phyloP scores from a whole-genome alignment of 2,113 vertebrate species.

The Microtus richardsoni region DNA sequence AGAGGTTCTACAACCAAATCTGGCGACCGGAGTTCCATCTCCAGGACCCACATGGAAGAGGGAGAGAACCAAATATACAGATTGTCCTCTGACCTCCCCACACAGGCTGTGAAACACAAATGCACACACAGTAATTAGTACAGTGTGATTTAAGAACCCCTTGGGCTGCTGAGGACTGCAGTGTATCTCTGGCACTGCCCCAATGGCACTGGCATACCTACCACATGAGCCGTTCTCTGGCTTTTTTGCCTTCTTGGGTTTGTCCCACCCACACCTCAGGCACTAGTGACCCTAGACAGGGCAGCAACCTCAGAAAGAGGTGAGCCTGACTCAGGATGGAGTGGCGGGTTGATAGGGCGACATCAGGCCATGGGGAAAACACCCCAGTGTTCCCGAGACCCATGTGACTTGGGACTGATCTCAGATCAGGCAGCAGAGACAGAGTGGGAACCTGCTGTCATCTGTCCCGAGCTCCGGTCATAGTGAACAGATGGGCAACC shows the following conservation, averaged over 20 bases:
- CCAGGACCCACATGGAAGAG: neutral
- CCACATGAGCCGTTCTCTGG: neutral
- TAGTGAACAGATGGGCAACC: constrained; percentile 57
- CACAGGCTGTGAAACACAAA: neutral
- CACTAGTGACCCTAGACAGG: neutral
- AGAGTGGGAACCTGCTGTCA: neutral
- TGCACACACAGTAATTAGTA: neutral
- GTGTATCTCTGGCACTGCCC: neutral
- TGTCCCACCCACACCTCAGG: neutral
- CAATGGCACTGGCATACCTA: neutral
- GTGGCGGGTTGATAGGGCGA: neutral
- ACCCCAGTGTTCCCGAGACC: neutral
- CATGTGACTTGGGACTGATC: neutral
- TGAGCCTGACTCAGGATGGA: neutral
- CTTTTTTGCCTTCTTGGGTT: neutral
- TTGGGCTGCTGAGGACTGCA: no score
- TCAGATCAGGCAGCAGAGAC: constrained; percentile 10
- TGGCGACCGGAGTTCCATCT: no score
- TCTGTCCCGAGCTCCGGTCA: neutral
- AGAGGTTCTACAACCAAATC: neutral
- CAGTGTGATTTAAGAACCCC: neutral
- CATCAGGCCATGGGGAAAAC: neutral
- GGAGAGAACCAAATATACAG: neutral
- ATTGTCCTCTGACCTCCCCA: neutral
- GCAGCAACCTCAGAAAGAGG: neutral